Base-by-base conservation (phyloP, 2,797 vertebrate species). In the Falco concolor region DNA sequence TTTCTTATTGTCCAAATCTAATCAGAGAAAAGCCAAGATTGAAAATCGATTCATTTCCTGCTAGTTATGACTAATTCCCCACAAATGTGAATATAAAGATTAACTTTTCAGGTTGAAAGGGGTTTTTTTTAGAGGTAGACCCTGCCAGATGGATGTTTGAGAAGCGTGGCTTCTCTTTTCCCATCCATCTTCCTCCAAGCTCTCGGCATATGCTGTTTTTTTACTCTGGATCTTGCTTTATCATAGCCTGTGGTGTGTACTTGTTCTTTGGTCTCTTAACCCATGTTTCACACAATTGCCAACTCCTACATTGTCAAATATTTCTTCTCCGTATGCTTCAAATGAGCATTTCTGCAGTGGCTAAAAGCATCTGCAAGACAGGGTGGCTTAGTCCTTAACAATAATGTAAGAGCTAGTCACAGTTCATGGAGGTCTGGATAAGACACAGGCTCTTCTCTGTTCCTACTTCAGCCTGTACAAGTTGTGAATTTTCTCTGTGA, bases 31-130 rank as follows among this genome's bases (percentile, higher is more conserved):
- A 95, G 60, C 91, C 89, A 89, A 81, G 70, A 97, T 96, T 97
- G 93, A 97, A 97, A 97, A 97, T 97, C 96, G 1, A 97, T 97
- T 97, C 89, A 98, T 96, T 97, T 97, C 96, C 95, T 97, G 92
- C 93, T 94, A 79, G 75, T 96, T 95, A 90, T 95, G 90, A 93
- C 96, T 96, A 94, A 93, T 95, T 96, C 90, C 73, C 82, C 80
- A 90, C 87, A 95, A 92, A 83, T 79, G 86, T 93, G 86, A 92
- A 87, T 83, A 93, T 53, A 88, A 67, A 93, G 78, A 96, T 96
- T 92, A 94, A 93, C 81, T 94, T 94, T 93, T 87, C 81, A 89
- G 34, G 47, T 87, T 97, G 81, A 65, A 87, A 88, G 54, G 3
- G 15, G 6, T 16, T 45, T 87, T 93, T 97, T 96, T 94, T 87